Evolutionary conservation across 1,140 invertebrate species (phyloP), one percentile per base, ranked within the genome.

Genomic region (Pogonomyrmex barbatus): DNA sequence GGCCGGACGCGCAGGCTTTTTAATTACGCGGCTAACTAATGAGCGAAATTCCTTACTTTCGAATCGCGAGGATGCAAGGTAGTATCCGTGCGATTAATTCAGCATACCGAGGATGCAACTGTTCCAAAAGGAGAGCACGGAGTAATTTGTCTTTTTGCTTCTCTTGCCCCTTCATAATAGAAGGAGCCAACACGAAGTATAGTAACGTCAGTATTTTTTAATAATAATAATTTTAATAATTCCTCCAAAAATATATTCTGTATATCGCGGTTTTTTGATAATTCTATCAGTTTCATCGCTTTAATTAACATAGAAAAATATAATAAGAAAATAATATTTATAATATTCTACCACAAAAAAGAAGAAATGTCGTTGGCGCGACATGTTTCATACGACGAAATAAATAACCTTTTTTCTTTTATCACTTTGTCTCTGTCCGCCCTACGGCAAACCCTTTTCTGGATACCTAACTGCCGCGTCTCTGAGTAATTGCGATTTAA

Each of bases 1-100:
- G 91, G 91, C 88, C 89, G 91, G 92, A 90, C 88, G 92, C 92
- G 91, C 93, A 92, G 87, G 89, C 91, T 94, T 94, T 94, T 94
- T 94, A 94, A 94, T 94, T 94, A 93, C 93, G 91, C 88, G 90
- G 92, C 91, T 92, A 93, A 93, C 91, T 94, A 93, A 93, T 92
- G 91, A 93, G 92, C 87, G 86, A 90, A 92, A 94, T 94, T 94
- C 91, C 90, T 93, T 92, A 86, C 89, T 91, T 89, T 92, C 83
- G 67, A 82, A 79, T 87, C 88, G 85, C 63, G 56, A 73, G 86
- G 78, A 78, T 91, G 65, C 75, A 86, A 78, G 84, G 56, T 83
- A 83, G 71, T 85, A 71, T 58, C 86, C 50, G 76, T 79, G 86
- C 86, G 89, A 92, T 92, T 92, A 91, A 92, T 91, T 90, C 82